phyloP scores from a whole-genome alignment of 2,888 invertebrate genomes.

The Apodemia mormo region DNA sequence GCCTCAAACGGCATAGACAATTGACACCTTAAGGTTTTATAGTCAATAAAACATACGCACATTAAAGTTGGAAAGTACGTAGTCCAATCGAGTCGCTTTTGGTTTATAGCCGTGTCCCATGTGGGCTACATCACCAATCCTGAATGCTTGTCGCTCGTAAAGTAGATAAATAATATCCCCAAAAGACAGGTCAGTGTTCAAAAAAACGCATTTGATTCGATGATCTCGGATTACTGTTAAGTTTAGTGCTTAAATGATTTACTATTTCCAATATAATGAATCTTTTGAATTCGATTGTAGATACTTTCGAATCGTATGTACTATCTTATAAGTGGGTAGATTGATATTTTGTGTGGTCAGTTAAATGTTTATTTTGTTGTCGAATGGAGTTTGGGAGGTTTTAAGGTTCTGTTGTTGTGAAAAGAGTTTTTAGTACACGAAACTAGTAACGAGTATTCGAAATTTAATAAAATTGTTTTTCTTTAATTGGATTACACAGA shows the following conservation, averaged over 20 bases:
- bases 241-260: conserved; percentile 7
- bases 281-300: conserved; percentile 13
- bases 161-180: conserved; percentile 62
- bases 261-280: conserved; percentile 8
- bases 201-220: conserved; percentile 37
- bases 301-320: conserved; percentile 12
- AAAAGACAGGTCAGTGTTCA: conserved; percentile 36
- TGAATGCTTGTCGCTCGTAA: conserved; percentile 58
- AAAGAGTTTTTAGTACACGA: no score
- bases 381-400: neutral
- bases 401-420: no score
- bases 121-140: conserved; percentile 66
- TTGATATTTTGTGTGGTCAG: neutral
- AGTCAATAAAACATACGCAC: conserved; percentile 51
- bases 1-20: conserved; percentile 45
- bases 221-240: conserved; percentile 19
- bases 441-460: no score
- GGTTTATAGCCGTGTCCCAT: conserved; percentile 57
- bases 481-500: no score
- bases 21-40: conserved; percentile 74
- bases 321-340: conserved; percentile 14
- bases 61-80: conserved; percentile 62
- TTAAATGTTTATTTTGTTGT: neutral
- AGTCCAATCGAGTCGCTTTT: conserved; percentile 63
- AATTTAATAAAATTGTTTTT: no score